Percentiles rank a stretch among this genome's conserved stretches.
Conservation (phyloP, 2,888 invertebrate species). For the Corbicula japonica region DNA sequence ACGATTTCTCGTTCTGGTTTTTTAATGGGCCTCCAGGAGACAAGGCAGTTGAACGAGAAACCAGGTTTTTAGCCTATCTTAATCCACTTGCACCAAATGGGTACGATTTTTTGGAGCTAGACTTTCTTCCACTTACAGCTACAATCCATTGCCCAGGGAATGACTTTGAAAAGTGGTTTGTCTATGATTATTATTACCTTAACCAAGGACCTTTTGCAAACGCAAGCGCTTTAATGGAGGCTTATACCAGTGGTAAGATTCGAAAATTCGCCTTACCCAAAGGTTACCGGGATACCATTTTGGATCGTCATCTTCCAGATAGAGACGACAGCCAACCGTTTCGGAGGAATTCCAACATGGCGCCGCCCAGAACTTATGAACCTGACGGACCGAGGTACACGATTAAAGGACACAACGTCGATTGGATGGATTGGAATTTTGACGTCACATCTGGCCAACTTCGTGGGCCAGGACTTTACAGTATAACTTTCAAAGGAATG, state of each 20-base stretch:
- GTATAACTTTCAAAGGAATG: conserved; percentile 65
- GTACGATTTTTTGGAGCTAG: conserved; percentile 56
- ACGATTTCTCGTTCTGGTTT: conserved; percentile 50
- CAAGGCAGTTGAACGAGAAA: conserved; percentile 58
- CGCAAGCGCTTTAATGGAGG: conserved; percentile 53
- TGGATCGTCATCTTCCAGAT: conserved; percentile 61
- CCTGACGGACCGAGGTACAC: conserved; percentile 71
- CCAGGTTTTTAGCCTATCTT: conserved; percentile 46
- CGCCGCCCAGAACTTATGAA: conserved; percentile 68
- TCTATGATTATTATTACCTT: conserved; percentile 68
- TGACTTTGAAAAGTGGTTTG: conserved; percentile 64
- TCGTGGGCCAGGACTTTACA: conserved; percentile 59
- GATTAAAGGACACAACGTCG: conserved; percentile 66
- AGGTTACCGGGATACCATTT: conserved; percentile 58
- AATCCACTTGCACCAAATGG: conserved; percentile 56
- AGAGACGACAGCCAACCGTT: conserved; percentile 49
- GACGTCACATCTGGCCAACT: conserved; percentile 63
- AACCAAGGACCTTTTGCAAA: conserved; percentile 72
- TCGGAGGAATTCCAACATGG: conserved; percentile 54
- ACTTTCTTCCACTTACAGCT: conserved; percentile 67
- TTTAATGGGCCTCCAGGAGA: conserved; percentile 66
- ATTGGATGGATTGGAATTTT: conserved; percentile 76
- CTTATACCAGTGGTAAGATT: conserved; percentile 58
- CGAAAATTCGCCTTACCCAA: conserved; percentile 61
- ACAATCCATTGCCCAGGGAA: conserved; percentile 71